Conservation (phyloP, 2,888 invertebrate species). For the Heliconius erato region DNA sequence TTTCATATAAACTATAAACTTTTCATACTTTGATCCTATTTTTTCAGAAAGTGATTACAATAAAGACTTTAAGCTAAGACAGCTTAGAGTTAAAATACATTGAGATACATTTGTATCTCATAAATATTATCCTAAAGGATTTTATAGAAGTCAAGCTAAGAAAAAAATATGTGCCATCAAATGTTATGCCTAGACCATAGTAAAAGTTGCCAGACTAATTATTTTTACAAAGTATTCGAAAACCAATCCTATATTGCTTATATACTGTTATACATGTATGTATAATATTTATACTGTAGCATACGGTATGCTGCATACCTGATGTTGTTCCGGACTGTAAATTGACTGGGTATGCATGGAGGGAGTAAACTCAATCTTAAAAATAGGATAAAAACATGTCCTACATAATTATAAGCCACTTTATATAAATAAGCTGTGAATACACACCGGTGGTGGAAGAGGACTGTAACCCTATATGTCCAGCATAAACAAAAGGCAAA, state of each 20-base stretch:
- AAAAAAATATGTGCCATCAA: background rate
- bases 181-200: background rate
- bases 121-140: no score
- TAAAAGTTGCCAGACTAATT: no score
- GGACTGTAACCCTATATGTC: conserved; percentile 14
- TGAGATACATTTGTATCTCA: no score
- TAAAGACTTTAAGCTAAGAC: no score
- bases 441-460: conserved; percentile 12
- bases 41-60: no score
- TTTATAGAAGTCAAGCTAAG: background rate
- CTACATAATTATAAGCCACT: background rate
- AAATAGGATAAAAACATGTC: background rate
- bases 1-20: no score
- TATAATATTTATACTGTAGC: background rate
- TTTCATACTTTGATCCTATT: no score
- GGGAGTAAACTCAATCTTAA: background rate
- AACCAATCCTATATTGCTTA: background rate
- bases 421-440: background rate
- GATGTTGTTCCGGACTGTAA: conserved; percentile 1
- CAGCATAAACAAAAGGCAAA: background rate
- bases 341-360: conserved; percentile 16
- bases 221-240: no score
- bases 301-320: background rate
- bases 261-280: background rate
- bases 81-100: no score